Evolutionary conservation across 2,888 invertebrate genomes (phyloP).

Genomic region (Phasia obesa): DNA sequence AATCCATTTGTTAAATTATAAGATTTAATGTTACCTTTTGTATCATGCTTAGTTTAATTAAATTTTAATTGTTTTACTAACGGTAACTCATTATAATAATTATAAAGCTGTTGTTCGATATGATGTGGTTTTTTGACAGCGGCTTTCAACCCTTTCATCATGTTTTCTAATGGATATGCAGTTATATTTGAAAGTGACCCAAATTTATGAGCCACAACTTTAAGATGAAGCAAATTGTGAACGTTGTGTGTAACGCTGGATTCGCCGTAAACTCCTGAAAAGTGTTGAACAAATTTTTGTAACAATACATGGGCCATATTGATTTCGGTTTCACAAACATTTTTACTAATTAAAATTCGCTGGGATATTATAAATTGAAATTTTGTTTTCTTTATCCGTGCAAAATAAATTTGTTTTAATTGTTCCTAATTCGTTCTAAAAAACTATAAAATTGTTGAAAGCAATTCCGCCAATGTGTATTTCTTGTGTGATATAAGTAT

Average conservation of each 20-base stretch:
- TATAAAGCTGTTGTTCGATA: slow-evolving; percentile 24
- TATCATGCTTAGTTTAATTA: background rate
- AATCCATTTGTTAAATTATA: slow-evolving; percentile 4
- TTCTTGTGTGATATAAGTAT: too few species aligned
- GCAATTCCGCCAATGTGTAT: too few species aligned
- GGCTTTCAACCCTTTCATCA: slow-evolving; percentile 3
- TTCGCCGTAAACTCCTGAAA: background rate
- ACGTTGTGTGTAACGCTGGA: background rate
- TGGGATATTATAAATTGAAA: too few species aligned
- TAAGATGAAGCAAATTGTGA: background rate
- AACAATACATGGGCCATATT: background rate
- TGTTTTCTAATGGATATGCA: slow-evolving; percentile 11
- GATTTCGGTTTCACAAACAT: background rate
- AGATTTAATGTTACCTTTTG: slow-evolving; percentile 18
- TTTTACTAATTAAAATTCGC: slow-evolving; percentile 1
- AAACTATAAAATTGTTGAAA: too few species aligned
- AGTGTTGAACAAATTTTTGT: background rate
- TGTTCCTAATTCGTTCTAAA: too few species aligned
- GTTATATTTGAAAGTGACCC: slow-evolving; percentile 20
- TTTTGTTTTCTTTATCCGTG: too few species aligned
- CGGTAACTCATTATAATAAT: slow-evolving; percentile 7
- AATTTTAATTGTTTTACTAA: background rate
- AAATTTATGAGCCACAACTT: background rate
- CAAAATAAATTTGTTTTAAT: too few species aligned
- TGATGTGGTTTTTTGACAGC: too few species aligned